These are phyloP conservation scores for Chaetodon trifasciatus DNA, from an alignment of 2,797 vertebrate species.

Conservation along the genomic window DNA sequence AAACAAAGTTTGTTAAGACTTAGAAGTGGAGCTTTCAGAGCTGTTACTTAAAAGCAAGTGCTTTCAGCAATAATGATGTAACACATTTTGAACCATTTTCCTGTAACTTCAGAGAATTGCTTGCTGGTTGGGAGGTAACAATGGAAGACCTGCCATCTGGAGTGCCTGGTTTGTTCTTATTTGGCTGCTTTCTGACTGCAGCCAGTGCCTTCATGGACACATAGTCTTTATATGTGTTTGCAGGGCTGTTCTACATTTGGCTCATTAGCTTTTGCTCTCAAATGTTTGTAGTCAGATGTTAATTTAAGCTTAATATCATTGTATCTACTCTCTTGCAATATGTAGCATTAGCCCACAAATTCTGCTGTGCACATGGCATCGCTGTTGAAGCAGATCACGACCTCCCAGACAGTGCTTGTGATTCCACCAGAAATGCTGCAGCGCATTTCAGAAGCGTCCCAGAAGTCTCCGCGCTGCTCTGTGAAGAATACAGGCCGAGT, in stretches of 20 bases:
- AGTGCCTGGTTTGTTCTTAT: slow-evolving; percentile 20
- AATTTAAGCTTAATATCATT: not conserved
- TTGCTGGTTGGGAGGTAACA: slow-evolving; percentile 21
- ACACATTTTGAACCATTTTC: slow-evolving; percentile 19
- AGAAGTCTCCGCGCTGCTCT: too few species aligned
- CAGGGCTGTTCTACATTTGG: not conserved
- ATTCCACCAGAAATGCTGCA: too few species aligned
- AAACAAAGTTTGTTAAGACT: not conserved
- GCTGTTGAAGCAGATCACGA: too few species aligned
- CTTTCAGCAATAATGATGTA: not conserved
- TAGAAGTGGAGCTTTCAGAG: not conserved
- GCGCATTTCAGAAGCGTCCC: too few species aligned
- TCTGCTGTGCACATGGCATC: too few species aligned
- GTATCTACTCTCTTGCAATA: not conserved
- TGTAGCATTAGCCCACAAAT: not conserved
- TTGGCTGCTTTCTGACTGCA: slow-evolving; percentile 21
- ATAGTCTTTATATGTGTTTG: not conserved
- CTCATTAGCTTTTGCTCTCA: not conserved
- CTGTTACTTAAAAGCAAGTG: slow-evolving; percentile 3
- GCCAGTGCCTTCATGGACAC: not conserved
- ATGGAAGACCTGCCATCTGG: slow-evolving; percentile 11
- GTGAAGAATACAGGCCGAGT: too few species aligned
- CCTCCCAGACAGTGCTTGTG: too few species aligned
- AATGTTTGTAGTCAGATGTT: slow-evolving; percentile 2
- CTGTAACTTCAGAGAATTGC: slow-evolving; percentile 5